Evolutionary conservation across 1,140 invertebrate species (phyloP).

Genomic region (Coenobita brevimanus): DNA sequence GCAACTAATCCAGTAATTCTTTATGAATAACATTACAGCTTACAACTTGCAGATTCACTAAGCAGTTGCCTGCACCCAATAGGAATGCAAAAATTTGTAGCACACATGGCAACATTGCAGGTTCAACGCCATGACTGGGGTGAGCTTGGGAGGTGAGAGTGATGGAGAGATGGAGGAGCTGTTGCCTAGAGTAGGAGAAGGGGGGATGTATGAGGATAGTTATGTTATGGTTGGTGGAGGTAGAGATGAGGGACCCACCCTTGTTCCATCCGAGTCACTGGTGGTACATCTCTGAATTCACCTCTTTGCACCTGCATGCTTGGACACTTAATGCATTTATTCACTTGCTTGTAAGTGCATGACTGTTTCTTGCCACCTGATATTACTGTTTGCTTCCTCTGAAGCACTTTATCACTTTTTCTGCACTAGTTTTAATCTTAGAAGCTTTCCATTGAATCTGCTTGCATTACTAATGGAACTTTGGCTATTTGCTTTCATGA

Average conservation of each 20-base stretch:
- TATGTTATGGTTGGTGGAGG: slow-evolving; percentile 23
- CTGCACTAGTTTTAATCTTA: too few relatives aligned
- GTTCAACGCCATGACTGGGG: slow-evolving; percentile 59
- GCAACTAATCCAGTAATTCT: neutral
- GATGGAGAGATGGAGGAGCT: slow-evolving; percentile 52
- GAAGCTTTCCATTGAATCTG: neutral
- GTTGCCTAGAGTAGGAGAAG: slow-evolving; percentile 16
- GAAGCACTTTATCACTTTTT: neutral
- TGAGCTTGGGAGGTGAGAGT: slow-evolving; percentile 51
- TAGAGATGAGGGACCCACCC: slow-evolving; percentile 31
- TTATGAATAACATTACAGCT: neutral
- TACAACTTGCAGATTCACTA: slow-evolving; percentile 17
- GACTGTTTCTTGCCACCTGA: too few relatives aligned
- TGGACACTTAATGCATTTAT: slow-evolving; percentile 39
- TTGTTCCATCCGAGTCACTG: slow-evolving; percentile 56
- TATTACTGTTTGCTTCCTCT: neutral
- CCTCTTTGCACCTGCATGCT: neutral
- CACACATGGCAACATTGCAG: slow-evolving; percentile 54
- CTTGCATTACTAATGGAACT: neutral
- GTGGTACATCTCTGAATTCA: slow-evolving; percentile 48
- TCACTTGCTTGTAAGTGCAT: neutral
- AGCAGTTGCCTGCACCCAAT: neutral
- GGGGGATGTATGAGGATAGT: slow-evolving; percentile 37
- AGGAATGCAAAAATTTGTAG: slow-evolving; percentile 33
- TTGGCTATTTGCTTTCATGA: neutral